Evolutionary conservation across 2,888 invertebrate genomes (phyloP), one percentile per base, ranked within the genome.

Genomic region (Blera fallax): DNA sequence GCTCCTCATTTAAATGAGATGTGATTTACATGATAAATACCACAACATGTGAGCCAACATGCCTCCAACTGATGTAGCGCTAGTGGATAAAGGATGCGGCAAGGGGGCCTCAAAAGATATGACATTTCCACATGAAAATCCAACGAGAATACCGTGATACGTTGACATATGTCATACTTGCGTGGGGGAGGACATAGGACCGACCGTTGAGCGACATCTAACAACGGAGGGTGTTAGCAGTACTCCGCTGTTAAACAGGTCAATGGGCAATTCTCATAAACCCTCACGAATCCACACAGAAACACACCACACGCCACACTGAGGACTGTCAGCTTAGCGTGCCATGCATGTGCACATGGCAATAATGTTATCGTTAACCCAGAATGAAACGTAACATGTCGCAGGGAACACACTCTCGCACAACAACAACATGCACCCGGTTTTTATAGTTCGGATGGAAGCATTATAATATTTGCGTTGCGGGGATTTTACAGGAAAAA

Each of bases 21-120:
- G 82, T 87, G 82, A 87, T 88, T 88, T 87, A 82, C 87, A 87
- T 88, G 83, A 87, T 87, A 87, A 87, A 83, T 87, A 80, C 85
- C 77, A 52, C 73, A 67, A 87, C 87, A 87, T 80, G 87, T 87
- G 87, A 80, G 76, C 79, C 78, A 82, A 85, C 81, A 72, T 73
- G 73, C 77, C 45, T 62, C 69, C 78, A 62, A 58, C 60, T 34
- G 65, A n/a, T 29, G 60, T 24, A 50, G 58, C 34, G 45, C 14
- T 32, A 40, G 7, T 11, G 54, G 8, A 6, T 52, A 37, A 40
- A 40, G 48, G 50, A 34, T 40, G 34, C 7, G 16, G 27, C 10
- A 67, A 29, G 21, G 50, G 34, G 16, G 50, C 14, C 48, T n/a
- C 34, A 14, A 16, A 34, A 48, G 34, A 50, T 67, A 62, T 70